These are phyloP conservation scores for Vireo altiloquus DNA, from an alignment of 2,113 vertebrate species.

Conservation along the genomic window DNA sequence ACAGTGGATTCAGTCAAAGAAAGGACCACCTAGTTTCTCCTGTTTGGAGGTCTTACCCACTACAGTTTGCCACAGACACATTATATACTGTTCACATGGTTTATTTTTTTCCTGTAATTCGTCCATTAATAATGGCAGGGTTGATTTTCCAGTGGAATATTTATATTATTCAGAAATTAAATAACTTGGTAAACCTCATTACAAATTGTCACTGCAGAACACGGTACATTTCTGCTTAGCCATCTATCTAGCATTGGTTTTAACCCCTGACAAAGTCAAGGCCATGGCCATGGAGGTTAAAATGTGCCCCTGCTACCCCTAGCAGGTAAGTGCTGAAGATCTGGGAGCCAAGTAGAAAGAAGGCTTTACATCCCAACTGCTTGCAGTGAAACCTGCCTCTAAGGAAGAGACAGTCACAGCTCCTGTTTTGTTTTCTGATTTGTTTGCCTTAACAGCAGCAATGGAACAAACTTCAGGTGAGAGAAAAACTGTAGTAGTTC, in stretches of 20 bases:
- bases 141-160: not conserved
- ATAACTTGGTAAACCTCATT: not conserved
- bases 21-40: slow-evolving; percentile 38
- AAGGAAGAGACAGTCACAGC: not conserved
- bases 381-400: not conserved
- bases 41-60: not conserved
- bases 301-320: not conserved
- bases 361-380: not conserved
- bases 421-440: not conserved
- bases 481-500: not conserved
- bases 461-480: not conserved
- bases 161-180: not conserved
- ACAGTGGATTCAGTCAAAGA: not conserved
- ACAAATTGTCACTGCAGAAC: not conserved
- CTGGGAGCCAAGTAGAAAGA: not conserved
- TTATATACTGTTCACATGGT: not conserved
- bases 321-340: not conserved
- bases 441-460: not conserved
- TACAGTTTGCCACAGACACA: not conserved
- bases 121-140: not conserved
- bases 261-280: not conserved
- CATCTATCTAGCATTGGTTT: not conserved
- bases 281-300: not conserved
- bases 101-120: not conserved
- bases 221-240: not conserved